Conservation (phyloP, 2,113 vertebrate genomes). For the Camelus bactrianus region DNA sequence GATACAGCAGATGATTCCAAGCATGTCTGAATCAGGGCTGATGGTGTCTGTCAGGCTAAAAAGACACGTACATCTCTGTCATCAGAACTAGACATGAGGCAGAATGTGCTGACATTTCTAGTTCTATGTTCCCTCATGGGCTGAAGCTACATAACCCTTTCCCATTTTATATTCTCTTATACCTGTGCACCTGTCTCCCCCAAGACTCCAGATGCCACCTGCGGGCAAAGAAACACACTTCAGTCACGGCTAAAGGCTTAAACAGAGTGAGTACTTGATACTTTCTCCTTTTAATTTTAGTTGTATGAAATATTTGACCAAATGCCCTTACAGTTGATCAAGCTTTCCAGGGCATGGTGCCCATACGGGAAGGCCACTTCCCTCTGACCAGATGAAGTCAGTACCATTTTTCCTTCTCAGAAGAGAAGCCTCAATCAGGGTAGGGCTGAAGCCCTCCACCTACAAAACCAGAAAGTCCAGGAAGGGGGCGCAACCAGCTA, state of each 20-base stretch:
- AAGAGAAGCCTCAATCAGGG: constrained; percentile 10
- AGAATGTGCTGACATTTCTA: neutral
- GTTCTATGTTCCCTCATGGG: neutral
- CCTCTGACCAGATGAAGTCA: neutral
- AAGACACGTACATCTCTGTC: neutral
- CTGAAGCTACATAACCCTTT: neutral
- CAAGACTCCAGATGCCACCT: neutral
- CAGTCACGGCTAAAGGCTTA: neutral
- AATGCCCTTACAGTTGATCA: neutral
- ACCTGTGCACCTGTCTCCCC: neutral
- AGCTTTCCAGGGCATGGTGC: neutral
- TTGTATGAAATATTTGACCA: neutral
- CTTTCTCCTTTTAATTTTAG: neutral
- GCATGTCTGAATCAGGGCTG: neutral
- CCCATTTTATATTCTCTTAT: neutral
- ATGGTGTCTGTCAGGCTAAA: neutral
- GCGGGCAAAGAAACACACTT: neutral
- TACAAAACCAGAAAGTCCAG: neutral
- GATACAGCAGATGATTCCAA: neutral
- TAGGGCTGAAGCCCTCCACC: neutral
- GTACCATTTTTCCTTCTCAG: neutral
- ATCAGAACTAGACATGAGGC: neutral
- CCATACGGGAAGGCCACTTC: neutral
- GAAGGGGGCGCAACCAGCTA: neutral
- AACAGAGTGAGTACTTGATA: neutral